These are phyloP conservation scores for Palythoa grandis DNA, from an alignment of 92 coral and sea anemone genomes.

Conservation along the genomic window DNA sequence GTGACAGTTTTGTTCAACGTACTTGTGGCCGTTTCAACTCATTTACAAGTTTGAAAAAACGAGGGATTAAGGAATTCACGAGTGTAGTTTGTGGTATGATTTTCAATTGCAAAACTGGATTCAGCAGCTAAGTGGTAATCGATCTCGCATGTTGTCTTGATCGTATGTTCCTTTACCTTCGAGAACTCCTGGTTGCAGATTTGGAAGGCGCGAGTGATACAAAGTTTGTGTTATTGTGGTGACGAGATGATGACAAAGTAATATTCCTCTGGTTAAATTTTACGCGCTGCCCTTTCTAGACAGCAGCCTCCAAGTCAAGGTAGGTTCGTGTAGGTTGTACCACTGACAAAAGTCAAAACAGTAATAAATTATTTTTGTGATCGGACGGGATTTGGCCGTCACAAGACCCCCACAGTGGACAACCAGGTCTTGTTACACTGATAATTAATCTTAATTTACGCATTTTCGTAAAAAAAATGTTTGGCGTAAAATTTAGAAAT, in stretches of 20 bases:
- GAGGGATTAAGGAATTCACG: constrained; percentile 27
- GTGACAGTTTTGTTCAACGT: constrained; percentile 31
- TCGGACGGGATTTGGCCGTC: not conserved
- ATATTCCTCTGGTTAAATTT: not conserved
- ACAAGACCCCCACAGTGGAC: not conserved
- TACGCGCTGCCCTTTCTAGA: not conserved
- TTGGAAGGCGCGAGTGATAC: not conserved
- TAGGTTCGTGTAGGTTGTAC: not conserved
- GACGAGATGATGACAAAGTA: constrained; percentile 2
- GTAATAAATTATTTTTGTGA: not conserved
- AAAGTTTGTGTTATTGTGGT: not conserved
- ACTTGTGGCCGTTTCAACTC: constrained; percentile 39
- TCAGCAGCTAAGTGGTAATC: constrained; percentile 7
- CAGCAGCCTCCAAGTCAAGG: constrained; percentile 3
- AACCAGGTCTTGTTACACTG: not conserved
- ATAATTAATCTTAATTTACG: not conserved
- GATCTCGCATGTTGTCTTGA: constrained; percentile 12
- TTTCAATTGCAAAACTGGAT: not conserved
- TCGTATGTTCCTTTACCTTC: constrained; percentile 22
- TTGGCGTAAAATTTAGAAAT: not conserved
- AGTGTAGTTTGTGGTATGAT: constrained; percentile 14
- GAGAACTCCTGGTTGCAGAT: constrained; percentile 8
- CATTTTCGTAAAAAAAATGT: not conserved
- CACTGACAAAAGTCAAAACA: not conserved
- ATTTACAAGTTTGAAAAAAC: constrained; percentile 33